Base-by-base conservation (phyloP, 2,113 vertebrate genomes). In the Poicephalus meyeri region DNA sequence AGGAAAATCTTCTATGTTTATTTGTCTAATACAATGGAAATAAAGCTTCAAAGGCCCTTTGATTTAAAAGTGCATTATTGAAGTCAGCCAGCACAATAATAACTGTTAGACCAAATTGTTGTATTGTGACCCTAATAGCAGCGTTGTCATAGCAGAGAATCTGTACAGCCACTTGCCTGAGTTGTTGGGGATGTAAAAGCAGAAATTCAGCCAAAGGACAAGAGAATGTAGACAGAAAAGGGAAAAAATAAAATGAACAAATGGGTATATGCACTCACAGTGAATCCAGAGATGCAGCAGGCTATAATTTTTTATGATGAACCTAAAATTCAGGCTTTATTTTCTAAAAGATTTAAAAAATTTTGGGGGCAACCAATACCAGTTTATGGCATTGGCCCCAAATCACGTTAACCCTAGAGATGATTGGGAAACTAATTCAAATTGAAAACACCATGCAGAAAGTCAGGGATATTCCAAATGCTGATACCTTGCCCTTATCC, bases 21-120 rank as follows among this genome's bases (percentile, higher is more conserved):
- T 91, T 93, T 89, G 56, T 86, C 64, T 96, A 91, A 91, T 86
- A 91, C 91, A 96, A 93, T 92, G 82, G 91, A 95, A 95, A 97
- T 61, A 87, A 86, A 83, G 79, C 73, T 73, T 86, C 93, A 95
- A 97, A 95, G 89, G 70, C 33, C 66, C 93, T 97, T 97, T 96
- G 93, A 86, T 97, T 96, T 92, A 68, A 69, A 96, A 94, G 87
- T 71, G 35, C 55, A 35, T 89, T 88, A 29, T 66, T 94, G 61
- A 87, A 42, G 56, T 87, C 77, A 95, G 93, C 64, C 83, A 29
- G 52, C 66, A 64, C 71, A 24, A 26, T 74, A 61, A 56, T 94
- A 95, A 95, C 91, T 82, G 35, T 89, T 88, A 91, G 95, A 94
- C 91, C 25, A 17, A 95, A 56, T 52, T 41, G 81, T 82, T 80